Evolutionary conservation across 2,888 invertebrate genomes (phyloP).

Genomic region (Steinernema hermaphroditum): DNA sequence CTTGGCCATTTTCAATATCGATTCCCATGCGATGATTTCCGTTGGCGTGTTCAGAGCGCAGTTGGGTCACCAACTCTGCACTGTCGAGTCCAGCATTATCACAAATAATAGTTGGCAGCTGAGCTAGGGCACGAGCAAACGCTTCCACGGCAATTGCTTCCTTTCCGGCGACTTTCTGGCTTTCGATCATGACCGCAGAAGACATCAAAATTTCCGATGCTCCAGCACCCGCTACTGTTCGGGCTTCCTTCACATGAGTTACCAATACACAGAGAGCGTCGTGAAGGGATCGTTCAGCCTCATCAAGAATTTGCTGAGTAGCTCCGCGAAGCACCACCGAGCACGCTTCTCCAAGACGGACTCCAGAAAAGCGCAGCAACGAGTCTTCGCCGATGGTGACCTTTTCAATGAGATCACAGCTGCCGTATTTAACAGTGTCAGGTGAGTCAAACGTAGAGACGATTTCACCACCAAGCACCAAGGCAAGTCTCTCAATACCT

Average conservation of each 20-base stretch:
- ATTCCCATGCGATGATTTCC: slow-evolving; percentile 80
- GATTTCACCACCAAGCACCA: slow-evolving; percentile 93
- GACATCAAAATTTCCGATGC: slow-evolving; percentile 97
- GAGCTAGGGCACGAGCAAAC: slow-evolving; percentile 81
- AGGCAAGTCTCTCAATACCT: slow-evolving; percentile 92
- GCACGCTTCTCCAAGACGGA: slow-evolving; percentile 83
- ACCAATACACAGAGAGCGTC: slow-evolving; percentile 95
- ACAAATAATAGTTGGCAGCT: slow-evolving; percentile 88
- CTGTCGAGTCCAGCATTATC: slow-evolving; percentile 99
- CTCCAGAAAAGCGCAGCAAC: slow-evolving; percentile 78
- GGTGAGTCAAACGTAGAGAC: slow-evolving; percentile 96
- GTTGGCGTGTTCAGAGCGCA: slow-evolving; percentile 85
- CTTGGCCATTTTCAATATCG: slow-evolving; percentile 84
- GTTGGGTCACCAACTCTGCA: slow-evolving; percentile 86
- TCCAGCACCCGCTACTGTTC: slow-evolving; percentile 76
- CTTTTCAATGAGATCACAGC: slow-evolving; percentile 92
- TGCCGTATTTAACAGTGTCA: slow-evolving; percentile 85
- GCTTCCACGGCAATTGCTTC: slow-evolving; percentile 96
- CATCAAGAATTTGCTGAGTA: slow-evolving; percentile 95
- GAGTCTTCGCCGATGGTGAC: slow-evolving; percentile 98
- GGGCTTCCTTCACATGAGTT: slow-evolving; percentile 86
- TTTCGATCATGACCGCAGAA: slow-evolving; percentile 75
- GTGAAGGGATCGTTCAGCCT: slow-evolving; percentile 95
- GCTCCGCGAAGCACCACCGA: slow-evolving; percentile 94
- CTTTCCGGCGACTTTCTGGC: slow-evolving; percentile 77